phyloP scores from a whole-genome alignment of 2,888 invertebrate species.

The Cactoblastis cactorum region DNA sequence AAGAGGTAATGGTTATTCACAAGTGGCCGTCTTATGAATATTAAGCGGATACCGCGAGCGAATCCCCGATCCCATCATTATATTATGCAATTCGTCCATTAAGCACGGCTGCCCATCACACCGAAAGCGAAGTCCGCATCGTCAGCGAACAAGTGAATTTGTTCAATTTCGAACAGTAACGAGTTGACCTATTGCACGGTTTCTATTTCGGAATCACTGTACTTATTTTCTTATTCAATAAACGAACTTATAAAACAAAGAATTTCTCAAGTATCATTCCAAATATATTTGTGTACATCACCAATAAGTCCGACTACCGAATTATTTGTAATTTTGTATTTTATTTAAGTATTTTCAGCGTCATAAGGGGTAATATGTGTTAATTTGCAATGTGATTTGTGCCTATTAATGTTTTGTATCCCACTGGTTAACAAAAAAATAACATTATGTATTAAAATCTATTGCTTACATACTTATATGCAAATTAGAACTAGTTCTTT shows the following conservation, averaged over 20 bases:
- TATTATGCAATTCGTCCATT: constrained; percentile 41
- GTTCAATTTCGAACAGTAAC: constrained; percentile 19
- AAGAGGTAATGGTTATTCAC: constrained; percentile 29
- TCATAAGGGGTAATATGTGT: no score
- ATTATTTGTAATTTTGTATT: no score
- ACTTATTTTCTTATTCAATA: not conserved
- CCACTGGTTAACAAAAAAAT: no score
- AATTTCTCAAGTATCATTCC: constrained; percentile 1
- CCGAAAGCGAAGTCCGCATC: constrained; percentile 16
- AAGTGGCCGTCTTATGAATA: constrained; percentile 32
- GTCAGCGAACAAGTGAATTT: constrained; percentile 19
- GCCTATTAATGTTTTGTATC: no score
- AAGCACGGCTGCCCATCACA: constrained; percentile 26
- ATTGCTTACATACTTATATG: no score
- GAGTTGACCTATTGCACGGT: constrained; percentile 19
- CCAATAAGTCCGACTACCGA: no score
- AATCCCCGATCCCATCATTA: constrained; percentile 44
- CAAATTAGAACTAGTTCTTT: not conserved
- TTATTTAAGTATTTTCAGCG: no score
- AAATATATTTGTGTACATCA: no score
- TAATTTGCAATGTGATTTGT: no score
- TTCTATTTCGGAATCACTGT: constrained; percentile 9
- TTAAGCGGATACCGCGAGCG: constrained; percentile 34
- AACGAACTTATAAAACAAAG: not conserved
- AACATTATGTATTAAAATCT: no score